Base-by-base conservation (phyloP, 2,113 vertebrate species). In the Oreochromis aureus region DNA sequence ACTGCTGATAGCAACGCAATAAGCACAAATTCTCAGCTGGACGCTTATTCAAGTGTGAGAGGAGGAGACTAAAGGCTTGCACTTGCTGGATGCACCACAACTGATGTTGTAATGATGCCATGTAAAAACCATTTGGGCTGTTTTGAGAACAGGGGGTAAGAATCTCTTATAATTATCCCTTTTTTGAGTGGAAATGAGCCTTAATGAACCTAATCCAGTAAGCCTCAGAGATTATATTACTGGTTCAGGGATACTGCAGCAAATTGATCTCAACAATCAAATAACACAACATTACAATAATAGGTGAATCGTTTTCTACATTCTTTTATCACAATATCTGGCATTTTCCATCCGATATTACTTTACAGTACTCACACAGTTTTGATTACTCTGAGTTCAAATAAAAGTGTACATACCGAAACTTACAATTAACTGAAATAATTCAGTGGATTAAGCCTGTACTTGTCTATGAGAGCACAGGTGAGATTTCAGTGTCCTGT, bases 21-120 rank as follows among this genome's bases (percentile, higher is more conserved):
- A 92, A 95, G 87, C 91, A 92, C 89, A 94, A 96, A 95, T 87
- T 94, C 88, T 95, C 91, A 91, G 87, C 89, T 89, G 90, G 80
- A 83, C 63, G 27, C 13, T 69, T 87, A 86, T 61, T 81, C 32
- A 51, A 59, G 82, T 56, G 89, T 27, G 48, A 82, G 89, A 92
- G 90, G 94, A 90, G 92, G 92, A 84, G 91, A 89, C 84, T 85
- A 61, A 78, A n/a, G 78, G 16, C 41, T 56, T 81, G 53, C n/a
- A 83, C 86, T 90, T 91, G 82, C 80, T 87, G 86, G 92, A 93
- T 82, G 92, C 18, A 89, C 86, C 69, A 56, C 39, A 80, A 61
- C 83, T 79, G 44, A 87, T 76, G 61, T 30, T 6, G 27, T 80
- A 76, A 89, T 86, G n/a, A 9, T 56, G 53, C 13, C 7, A 27